Evolutionary conservation across 2,797 vertebrate genomes (phyloP).

Genomic region (Halcyon badia): DNA sequence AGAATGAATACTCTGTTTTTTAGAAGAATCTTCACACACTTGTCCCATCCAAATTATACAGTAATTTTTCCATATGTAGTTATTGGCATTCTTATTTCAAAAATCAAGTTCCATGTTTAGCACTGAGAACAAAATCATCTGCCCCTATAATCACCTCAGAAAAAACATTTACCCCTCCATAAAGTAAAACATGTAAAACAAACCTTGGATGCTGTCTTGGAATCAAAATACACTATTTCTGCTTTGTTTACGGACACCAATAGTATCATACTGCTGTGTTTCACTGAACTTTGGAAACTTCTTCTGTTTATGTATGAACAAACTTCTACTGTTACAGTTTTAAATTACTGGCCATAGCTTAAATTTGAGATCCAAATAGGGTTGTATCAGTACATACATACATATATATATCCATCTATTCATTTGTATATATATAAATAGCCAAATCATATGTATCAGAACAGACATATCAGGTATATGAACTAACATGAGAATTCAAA

Average conservation of each 20-base stretch:
- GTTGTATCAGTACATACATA: not conserved
- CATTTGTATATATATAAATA: not conserved
- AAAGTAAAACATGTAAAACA: not conserved
- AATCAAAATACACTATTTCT: not conserved
- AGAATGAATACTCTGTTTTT: not conserved
- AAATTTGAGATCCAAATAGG: not conserved
- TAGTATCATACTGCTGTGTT: not conserved
- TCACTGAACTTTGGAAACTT: not conserved
- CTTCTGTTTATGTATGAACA: not conserved
- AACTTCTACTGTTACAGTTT: not conserved
- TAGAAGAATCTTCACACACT: not conserved
- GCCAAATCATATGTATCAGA: not conserved
- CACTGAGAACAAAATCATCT: not conserved
- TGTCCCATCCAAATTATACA: not conserved
- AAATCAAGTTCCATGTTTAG: not conserved
- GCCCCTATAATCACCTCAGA: not conserved
- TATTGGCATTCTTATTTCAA: not conserved
- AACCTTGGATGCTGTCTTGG: not conserved
- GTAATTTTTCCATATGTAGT: not conserved
- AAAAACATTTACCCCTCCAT: not conserved
- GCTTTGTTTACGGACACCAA: not conserved
- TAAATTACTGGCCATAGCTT: not conserved
- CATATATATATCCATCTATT: not conserved
- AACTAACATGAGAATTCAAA: not conserved
- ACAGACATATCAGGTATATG: not conserved